Conservation (phyloP, 2,888 invertebrate genomes). For the Cataglyphis cursor region DNA sequence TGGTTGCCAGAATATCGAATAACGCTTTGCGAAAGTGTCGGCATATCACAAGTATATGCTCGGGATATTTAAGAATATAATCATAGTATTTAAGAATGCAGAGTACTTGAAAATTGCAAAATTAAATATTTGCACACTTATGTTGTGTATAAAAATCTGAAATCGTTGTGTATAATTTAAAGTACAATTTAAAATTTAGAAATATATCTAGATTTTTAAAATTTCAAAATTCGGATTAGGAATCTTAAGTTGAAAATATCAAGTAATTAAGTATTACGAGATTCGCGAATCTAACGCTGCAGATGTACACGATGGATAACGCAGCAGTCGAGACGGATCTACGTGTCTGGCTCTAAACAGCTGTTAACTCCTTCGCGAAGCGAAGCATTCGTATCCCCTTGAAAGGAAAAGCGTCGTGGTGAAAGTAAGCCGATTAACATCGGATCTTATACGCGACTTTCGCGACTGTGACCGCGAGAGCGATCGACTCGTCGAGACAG, state of each 20-base stretch:
- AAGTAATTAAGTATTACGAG: neutral
- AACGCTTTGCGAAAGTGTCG: neutral
- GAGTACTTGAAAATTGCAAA: neutral
- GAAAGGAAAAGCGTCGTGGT: conserved; percentile 48
- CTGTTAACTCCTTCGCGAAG: neutral
- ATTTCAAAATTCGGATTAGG: neutral
- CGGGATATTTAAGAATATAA: conserved; percentile 11
- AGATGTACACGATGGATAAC: conserved; percentile 27
- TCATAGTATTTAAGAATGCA: neutral
- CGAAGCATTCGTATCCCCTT: conserved; percentile 3
- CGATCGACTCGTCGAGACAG: conserved; percentile 53
- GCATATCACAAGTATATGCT: conserved; percentile 5
- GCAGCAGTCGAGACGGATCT: neutral
- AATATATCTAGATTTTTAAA: neutral
- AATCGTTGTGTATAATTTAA: neutral
- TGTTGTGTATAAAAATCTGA: neutral
- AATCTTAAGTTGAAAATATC: neutral
- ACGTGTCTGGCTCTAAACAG: conserved; percentile 22
- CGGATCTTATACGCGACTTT: conserved; percentile 27
- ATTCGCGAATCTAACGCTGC: conserved; percentile 15
- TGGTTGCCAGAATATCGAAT: conserved; percentile 22
- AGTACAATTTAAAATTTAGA: neutral
- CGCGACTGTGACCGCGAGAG: conserved; percentile 42
- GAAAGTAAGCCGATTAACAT: conserved; percentile 64
- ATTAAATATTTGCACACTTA: neutral